These are phyloP conservation scores for Pocota personata DNA, from an alignment of 2,888 invertebrate genomes.

Conservation along the genomic window DNA sequence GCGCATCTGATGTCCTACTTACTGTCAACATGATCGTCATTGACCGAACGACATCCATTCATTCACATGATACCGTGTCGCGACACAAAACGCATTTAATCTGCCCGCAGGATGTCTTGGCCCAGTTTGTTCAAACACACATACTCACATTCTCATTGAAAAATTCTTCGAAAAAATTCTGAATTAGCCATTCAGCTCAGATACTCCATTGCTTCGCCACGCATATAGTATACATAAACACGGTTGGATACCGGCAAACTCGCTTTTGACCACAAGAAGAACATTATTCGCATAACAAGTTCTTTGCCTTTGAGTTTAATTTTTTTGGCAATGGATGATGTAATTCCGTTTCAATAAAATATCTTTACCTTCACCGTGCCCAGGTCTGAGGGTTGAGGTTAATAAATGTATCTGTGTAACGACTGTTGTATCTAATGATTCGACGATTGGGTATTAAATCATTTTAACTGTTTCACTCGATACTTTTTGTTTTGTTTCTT, in stretches of 20 bases:
- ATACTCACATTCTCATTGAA: not conserved
- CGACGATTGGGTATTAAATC: slow-evolving; percentile 44
- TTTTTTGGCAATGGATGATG: slow-evolving; percentile 61
- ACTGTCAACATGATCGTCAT: slow-evolving; percentile 55
- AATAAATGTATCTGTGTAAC: slow-evolving; percentile 3
- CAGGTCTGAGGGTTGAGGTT: slow-evolving; percentile 25
- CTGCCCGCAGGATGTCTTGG: slow-evolving; percentile 64
- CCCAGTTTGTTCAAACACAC: slow-evolving; percentile 47
- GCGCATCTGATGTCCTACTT: slow-evolving; percentile 45
- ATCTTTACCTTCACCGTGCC: slow-evolving; percentile 21
- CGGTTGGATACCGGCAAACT: slow-evolving; percentile 13
- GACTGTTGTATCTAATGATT: slow-evolving; percentile 33
- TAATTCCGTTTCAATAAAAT: slow-evolving; percentile 56
- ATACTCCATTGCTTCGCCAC: not conserved
- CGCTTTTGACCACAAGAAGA: not conserved
- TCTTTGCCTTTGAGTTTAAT: not conserved
- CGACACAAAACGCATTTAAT: slow-evolving; percentile 37
- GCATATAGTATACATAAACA: not conserved
- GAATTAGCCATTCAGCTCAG: slow-evolving; percentile 67
- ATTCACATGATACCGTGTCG: slow-evolving; percentile 3
- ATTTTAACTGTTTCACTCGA: slow-evolving; percentile 46
- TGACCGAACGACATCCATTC: slow-evolving; percentile 19
- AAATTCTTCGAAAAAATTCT: slow-evolving; percentile 52
- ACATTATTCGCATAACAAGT: slow-evolving; percentile 67
- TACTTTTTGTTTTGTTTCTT: not conserved